Evolutionary conservation across 2,888 invertebrate species (phyloP).

Genomic region (Leucophora obtusa): DNA sequence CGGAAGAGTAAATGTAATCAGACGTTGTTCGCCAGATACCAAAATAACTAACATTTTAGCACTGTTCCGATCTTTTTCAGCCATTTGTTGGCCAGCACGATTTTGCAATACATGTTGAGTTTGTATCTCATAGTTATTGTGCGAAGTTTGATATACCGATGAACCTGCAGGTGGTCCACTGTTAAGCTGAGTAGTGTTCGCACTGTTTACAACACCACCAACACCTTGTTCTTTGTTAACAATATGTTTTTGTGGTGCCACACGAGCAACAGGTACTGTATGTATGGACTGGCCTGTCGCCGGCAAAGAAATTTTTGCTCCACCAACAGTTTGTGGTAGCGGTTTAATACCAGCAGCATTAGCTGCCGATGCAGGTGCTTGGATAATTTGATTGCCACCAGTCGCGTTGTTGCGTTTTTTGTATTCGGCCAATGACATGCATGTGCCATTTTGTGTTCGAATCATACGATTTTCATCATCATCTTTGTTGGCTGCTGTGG

Average conservation of each 20-base stretch:
- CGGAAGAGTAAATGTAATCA: conserved; percentile 89
- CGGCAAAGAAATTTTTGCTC: conserved; percentile 66
- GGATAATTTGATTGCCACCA: conserved; percentile 44
- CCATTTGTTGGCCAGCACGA: conserved; percentile 73
- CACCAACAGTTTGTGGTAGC: conserved; percentile 51
- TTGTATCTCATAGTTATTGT: conserved; percentile 78
- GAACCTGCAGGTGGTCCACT: conserved; percentile 65
- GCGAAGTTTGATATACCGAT: conserved; percentile 76
- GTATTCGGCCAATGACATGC: conserved; percentile 75
- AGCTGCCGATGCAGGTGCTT: conserved; percentile 33
- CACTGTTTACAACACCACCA: not conserved
- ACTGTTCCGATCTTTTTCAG: conserved; percentile 79
- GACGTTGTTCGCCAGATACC: conserved; percentile 87
- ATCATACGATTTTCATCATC: conserved; percentile 73
- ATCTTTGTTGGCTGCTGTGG: conserved; percentile 70
- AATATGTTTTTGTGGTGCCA: conserved; percentile 67
- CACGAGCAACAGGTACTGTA: conserved; percentile 66
- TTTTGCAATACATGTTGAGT: conserved; percentile 78
- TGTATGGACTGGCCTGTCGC: conserved; percentile 63
- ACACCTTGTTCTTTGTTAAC: conserved; percentile 44
- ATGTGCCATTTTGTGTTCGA: conserved; percentile 73
- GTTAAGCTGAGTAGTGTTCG: conserved; percentile 25
- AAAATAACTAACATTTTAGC: conserved; percentile 89
- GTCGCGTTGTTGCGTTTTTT: conserved; percentile 73
- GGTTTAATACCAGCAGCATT: conserved; percentile 47